Conservation (phyloP, 2,888 invertebrate genomes). For the Terebella lapidaria region DNA sequence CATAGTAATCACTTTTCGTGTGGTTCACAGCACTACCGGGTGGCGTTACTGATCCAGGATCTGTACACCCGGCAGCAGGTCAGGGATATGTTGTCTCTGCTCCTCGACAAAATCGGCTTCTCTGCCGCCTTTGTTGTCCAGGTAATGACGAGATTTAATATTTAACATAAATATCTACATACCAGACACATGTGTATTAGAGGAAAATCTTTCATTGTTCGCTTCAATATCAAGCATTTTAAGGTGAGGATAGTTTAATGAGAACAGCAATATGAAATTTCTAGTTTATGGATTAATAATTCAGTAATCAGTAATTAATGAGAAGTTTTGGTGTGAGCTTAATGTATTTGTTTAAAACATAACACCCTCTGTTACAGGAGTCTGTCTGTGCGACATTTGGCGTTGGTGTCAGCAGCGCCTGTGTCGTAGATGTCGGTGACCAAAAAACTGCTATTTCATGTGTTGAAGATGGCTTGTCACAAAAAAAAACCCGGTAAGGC, state of each 20-base stretch:
- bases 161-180: no score
- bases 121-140: conserved; percentile 79
- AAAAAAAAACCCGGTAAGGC: conserved; percentile 68
- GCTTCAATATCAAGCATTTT: no score
- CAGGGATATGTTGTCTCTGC: conserved; percentile 74
- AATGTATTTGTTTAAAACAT: no score
- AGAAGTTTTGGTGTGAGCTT: no score
- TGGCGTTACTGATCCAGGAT: conserved; percentile 82
- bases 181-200: no score
- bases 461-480: conserved; percentile 93
- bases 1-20: no score
- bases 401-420: conserved; percentile 77
- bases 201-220: no score
- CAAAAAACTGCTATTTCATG: conserved; percentile 93
- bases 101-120: conserved; percentile 78
- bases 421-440: conserved; percentile 91
- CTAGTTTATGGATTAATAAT: neutral
- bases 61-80: conserved; percentile 81
- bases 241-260: no score
- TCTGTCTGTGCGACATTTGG: conserved; percentile 83
- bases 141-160: no score
- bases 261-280: neutral
- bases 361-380: no score
- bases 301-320: neutral
- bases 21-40: conserved; percentile 75